phyloP scores from a whole-genome alignment of 2,888 invertebrate genomes.

The Saturnia pavonia region DNA sequence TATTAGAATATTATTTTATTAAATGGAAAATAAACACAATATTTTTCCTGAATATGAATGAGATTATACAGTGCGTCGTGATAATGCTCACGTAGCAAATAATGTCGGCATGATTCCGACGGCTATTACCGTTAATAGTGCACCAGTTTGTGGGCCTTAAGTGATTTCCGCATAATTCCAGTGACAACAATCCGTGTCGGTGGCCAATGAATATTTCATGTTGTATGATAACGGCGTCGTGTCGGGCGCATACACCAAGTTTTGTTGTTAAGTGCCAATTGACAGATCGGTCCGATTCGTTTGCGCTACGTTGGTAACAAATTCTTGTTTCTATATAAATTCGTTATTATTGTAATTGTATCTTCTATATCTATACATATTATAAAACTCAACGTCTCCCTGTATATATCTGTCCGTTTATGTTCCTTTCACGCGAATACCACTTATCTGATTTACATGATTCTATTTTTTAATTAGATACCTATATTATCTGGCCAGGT shows the following conservation, averaged over 20 bases:
- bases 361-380: no score
- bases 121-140: conserved; percentile 72
- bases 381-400: no score
- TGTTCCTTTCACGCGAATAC: no score
- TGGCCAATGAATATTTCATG: conserved; percentile 76
- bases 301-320: not conserved
- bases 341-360: not conserved
- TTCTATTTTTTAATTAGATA: no score
- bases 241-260: conserved; percentile 7
- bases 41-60: not conserved
- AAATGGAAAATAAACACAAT: not conserved
- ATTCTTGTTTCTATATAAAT: not conserved
- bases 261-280: conserved; percentile 12
- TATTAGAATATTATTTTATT: not conserved
- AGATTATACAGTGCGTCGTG: conserved; percentile 3
- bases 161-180: conserved; percentile 71
- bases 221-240: conserved; percentile 35
- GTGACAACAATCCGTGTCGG: conserved; percentile 71
- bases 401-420: no score
- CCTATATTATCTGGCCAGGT: no score
- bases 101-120: conserved; percentile 29
- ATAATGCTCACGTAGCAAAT: conserved; percentile 9
- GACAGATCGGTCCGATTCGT: not conserved
- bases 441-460: no score
- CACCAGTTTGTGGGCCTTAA: conserved; percentile 46